Conservation (phyloP, 2,113 vertebrate genomes). For the Brachyhypopomus occidentalis region DNA sequence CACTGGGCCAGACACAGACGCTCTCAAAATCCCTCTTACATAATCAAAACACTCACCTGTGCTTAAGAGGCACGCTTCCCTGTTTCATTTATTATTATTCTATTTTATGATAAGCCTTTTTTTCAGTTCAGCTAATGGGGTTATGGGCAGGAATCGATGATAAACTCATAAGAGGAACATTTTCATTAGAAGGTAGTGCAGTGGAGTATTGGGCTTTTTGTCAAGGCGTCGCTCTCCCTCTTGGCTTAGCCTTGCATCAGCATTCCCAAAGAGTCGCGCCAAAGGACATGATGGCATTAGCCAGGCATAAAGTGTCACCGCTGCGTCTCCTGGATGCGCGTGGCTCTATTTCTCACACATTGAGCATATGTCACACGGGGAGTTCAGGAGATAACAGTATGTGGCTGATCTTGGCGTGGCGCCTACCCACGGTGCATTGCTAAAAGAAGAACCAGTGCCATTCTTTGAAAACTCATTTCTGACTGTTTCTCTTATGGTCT, state of each 20-base stretch:
- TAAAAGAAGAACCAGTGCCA: too few relatives aligned
- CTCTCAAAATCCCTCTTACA: background rate
- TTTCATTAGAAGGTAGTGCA: constrained; percentile 26
- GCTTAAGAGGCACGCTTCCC: background rate
- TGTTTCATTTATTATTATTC: background rate
- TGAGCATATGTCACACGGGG: background rate
- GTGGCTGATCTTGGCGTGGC: background rate
- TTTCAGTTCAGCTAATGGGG: constrained; percentile 23
- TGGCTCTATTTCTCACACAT: background rate
- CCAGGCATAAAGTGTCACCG: background rate
- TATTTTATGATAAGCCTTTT: constrained; percentile 15
- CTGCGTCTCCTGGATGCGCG: constrained; percentile 3
- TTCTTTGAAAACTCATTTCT: too few relatives aligned
- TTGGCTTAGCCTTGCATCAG: constrained; percentile 9
- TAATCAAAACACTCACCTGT: background rate
- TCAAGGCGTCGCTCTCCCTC: background rate
- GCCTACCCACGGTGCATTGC: too few relatives aligned
- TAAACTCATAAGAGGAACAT: constrained; percentile 35
- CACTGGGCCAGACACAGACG: background rate
- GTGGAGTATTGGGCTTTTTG: constrained; percentile 17
- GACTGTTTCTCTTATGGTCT: too few relatives aligned
- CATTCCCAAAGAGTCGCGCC: constrained; percentile 3
- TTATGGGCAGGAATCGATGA: constrained; percentile 31
- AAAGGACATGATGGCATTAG: constrained; percentile 18
- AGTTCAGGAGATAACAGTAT: background rate